Conservation (phyloP, 2,113 vertebrate genomes). For the Halichoerus grypus region DNA sequence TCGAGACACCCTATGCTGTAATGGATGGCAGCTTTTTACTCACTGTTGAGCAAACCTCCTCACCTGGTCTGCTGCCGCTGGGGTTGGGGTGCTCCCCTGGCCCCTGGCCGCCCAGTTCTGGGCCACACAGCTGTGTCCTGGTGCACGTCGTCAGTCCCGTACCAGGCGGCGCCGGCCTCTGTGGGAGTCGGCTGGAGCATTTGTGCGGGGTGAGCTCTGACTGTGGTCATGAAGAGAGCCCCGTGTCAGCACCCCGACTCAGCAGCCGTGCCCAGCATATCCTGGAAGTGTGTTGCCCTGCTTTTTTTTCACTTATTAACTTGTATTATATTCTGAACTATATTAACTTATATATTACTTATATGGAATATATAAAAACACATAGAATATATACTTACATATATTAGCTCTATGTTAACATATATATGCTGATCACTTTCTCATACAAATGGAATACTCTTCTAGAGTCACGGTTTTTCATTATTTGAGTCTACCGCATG, state of each 20-base stretch:
- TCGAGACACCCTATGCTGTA: not conserved
- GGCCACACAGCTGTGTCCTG: not conserved
- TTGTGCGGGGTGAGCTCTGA: not conserved
- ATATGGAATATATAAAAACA: not conserved
- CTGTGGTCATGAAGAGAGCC: not conserved
- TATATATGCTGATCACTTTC: not conserved
- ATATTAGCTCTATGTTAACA: not conserved
- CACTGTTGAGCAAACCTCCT: not conserved
- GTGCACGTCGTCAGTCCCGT: accelerated
- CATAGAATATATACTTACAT: not conserved
- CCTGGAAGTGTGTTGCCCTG: not conserved
- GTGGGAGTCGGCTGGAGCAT: not conserved
- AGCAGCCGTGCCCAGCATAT: accelerated
- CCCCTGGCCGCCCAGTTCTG: not conserved
- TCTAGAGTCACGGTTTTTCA: not conserved
- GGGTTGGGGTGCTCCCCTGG: accelerated
- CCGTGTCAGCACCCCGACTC: not conserved
- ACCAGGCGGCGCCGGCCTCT: not conserved
- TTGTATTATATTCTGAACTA: not conserved
- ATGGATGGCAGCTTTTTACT: too few relatives aligned
- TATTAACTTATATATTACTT: not conserved
- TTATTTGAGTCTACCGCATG: not conserved
- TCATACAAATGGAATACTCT: not conserved
- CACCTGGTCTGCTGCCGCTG: accelerated
- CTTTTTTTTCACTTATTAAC: not conserved